These are phyloP conservation scores for Chlorops oryzae DNA, from an alignment of 1,140 invertebrate species.

Conservation along the genomic window DNA sequence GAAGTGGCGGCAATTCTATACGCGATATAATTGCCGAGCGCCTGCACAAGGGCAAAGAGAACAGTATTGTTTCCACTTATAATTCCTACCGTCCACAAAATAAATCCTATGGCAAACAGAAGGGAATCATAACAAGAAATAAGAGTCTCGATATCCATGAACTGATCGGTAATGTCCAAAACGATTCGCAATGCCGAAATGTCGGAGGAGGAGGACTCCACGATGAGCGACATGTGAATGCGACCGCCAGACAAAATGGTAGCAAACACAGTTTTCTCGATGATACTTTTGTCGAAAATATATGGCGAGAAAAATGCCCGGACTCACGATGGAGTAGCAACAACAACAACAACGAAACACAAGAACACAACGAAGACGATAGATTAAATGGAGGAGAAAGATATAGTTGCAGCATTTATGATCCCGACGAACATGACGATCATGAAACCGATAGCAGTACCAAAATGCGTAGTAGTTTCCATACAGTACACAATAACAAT, in stretches of 20 bases:
- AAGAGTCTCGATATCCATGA: constrained; percentile 43
- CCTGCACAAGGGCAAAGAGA: constrained; percentile 26
- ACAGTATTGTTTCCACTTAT: too few relatives aligned
- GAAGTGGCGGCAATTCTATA: constrained; percentile 38
- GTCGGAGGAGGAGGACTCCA: constrained; percentile 1
- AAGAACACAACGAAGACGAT: too few relatives aligned
- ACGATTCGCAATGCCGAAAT: constrained; percentile 13
- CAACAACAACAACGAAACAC: too few relatives aligned
- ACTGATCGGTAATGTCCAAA: constrained; percentile 34
- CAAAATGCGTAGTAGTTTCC: too few relatives aligned
- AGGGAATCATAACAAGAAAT: constrained; percentile 30
- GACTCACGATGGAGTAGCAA: too few relatives aligned
- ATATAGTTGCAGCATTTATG: too few relatives aligned
- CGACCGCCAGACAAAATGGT: background rate
- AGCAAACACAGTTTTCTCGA: constrained; percentile 30
- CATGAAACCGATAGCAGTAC: too few relatives aligned
- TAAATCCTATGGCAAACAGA: constrained; percentile 21
- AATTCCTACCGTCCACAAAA: constrained; percentile 13
- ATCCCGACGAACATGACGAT: too few relatives aligned
- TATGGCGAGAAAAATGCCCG: constrained; percentile 19
- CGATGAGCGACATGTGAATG: background rate
- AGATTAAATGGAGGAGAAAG: too few relatives aligned
- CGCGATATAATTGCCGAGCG: constrained; percentile 41
- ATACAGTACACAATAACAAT: background rate
- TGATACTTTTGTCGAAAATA: constrained; percentile 42